phyloP scores from a whole-genome alignment of 2,113 vertebrate genomes.

The Thomomys bottae region DNA sequence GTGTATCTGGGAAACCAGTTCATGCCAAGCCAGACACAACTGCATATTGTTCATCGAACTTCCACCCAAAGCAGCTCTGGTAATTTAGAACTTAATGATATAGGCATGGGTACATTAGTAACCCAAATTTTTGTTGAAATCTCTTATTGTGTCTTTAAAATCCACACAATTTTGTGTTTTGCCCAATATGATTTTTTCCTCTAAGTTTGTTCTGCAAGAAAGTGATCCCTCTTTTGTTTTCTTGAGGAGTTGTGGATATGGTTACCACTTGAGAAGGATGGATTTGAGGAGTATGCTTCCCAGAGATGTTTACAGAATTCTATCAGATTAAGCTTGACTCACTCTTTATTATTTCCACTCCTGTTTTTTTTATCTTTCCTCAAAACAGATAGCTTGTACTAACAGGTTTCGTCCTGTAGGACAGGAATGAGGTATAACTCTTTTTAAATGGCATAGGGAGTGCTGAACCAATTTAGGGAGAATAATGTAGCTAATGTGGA shows the following conservation, averaged over 20 bases:
- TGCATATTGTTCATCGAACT: neutral
- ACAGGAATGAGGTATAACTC: neutral
- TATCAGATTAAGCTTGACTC: neutral
- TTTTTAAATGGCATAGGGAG: slow-evolving; percentile 9
- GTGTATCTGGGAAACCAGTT: neutral
- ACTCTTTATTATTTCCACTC: no score
- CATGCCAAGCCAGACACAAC: neutral
- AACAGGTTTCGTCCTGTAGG: neutral
- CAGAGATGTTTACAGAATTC: neutral
- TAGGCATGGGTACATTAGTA: neutral
- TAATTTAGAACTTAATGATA: neutral
- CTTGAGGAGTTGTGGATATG: neutral
- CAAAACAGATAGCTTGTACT: neutral
- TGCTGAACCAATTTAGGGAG: neutral
- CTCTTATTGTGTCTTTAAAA: neutral
- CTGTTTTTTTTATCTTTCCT: neutral
- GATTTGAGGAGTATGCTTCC: neutral
- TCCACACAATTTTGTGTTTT: neutral
- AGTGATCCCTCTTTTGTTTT: neutral
- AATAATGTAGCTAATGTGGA: neutral
- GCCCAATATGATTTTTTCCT: neutral
- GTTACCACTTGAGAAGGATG: neutral
- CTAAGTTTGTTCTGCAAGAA: slow-evolving; percentile 19
- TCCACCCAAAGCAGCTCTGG: neutral
- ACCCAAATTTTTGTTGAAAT: neutral